phyloP scores from a whole-genome alignment of 2,888 invertebrate genomes.

The Leptura quadrifasciata region DNA sequence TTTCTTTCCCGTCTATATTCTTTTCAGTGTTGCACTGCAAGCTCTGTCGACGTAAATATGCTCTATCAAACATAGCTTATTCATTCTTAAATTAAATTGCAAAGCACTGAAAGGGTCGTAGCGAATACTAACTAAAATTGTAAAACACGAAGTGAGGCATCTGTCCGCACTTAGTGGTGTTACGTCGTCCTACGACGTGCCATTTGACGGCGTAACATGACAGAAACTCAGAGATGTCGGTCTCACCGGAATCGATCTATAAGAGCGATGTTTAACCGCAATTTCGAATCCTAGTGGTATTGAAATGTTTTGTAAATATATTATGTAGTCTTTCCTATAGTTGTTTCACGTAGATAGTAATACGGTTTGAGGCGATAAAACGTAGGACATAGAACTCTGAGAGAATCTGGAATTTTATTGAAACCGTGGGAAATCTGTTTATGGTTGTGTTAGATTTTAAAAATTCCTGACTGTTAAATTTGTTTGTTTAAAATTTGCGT shows the following conservation, averaged over 20 bases:
- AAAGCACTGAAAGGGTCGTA: conserved; percentile 37
- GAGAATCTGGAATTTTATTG: no score
- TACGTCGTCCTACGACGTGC: not conserved
- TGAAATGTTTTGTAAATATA: conserved; percentile 29
- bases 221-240: conserved; percentile 13
- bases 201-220: conserved; percentile 5
- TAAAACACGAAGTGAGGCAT: conserved; percentile 34
- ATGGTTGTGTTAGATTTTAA: not conserved
- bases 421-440: not conserved
- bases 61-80: conserved; percentile 39
- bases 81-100: conserved; percentile 45
- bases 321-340: not conserved
- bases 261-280: conserved; percentile 2
- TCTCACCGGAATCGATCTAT: conserved; percentile 23
- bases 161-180: conserved; percentile 3
- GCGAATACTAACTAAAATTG: conserved; percentile 42
- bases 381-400: not conserved
- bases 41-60: conserved; percentile 33
- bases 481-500: not conserved
- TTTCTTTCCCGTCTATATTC: conserved; percentile 4
- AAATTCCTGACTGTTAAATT: not conserved
- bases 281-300: conserved; percentile 10
- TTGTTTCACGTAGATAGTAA: conserved; percentile 8
- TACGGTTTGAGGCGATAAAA: not conserved
- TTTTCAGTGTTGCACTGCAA: not conserved